A percentile compares a stretch with the other conserved stretches of the same genome.
Conservation (phyloP, 2,888 invertebrate genomes). For the Conistra vaccinii region DNA sequence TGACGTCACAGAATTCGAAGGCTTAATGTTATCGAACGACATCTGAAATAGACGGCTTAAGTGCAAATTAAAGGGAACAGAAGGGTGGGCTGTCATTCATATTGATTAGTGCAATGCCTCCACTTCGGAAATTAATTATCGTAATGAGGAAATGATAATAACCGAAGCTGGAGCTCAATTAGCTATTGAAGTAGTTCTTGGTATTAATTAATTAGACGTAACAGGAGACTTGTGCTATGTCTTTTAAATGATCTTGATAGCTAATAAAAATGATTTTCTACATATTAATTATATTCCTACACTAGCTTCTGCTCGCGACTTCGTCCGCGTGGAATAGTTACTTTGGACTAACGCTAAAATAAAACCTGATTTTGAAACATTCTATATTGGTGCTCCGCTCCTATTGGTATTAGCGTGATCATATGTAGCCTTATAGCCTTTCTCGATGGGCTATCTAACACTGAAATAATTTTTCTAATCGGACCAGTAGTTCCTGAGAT, state of each 20-base stretch:
- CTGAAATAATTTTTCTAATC: too few relatives aligned
- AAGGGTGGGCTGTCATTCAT: constrained; percentile 43
- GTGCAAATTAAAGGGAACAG: constrained; percentile 46
- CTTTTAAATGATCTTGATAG: background rate
- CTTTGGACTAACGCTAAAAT: too few relatives aligned
- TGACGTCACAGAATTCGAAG: constrained; percentile 48
- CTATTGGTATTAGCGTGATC: too few relatives aligned
- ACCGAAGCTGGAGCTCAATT: background rate
- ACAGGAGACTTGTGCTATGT: background rate
- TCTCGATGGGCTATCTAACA: too few relatives aligned
- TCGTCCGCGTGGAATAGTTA: too few relatives aligned
- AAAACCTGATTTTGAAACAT: too few relatives aligned
- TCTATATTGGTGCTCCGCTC: too few relatives aligned
- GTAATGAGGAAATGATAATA: constrained; percentile 18
- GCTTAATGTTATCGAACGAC: constrained; percentile 52
- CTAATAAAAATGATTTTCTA: background rate
- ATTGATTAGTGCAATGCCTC: constrained; percentile 44
- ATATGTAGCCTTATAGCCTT: too few relatives aligned
- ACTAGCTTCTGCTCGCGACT: too few relatives aligned
- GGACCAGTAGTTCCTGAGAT: too few relatives aligned
- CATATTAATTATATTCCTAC: background rate
- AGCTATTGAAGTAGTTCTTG: background rate
- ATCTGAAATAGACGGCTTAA: constrained; percentile 49
- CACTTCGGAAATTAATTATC: constrained; percentile 21
- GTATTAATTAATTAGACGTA: background rate